Conservation (phyloP, 2,113 vertebrate species). For the Tenrec ecaudatus region DNA sequence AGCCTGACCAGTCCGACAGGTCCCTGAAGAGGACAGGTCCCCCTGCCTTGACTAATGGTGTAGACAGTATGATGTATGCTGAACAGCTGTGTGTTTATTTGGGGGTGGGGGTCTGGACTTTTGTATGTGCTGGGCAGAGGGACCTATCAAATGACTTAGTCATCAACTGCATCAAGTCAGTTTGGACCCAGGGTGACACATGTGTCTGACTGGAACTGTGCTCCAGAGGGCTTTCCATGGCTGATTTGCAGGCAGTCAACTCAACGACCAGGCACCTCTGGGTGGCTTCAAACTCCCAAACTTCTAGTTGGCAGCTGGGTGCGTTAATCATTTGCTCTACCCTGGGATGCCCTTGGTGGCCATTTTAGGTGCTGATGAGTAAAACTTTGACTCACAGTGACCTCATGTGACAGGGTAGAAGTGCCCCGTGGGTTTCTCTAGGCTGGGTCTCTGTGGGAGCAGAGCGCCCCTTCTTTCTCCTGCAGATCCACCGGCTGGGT, state of each 20-base stretch:
- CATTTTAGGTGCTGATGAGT: not conserved
- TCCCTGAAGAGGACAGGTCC: not conserved
- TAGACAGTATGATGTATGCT: not conserved
- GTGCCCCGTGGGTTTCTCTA: not conserved
- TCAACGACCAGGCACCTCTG: not conserved
- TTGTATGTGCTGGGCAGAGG: not conserved
- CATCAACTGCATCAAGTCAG: not conserved
- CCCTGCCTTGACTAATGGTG: not conserved
- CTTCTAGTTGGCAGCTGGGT: not conserved
- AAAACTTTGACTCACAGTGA: not conserved
- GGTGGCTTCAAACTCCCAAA: not conserved
- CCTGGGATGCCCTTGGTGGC: not conserved
- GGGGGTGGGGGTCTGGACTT: not conserved
- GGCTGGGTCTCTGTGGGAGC: not conserved
- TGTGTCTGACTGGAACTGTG: not conserved
- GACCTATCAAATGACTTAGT: not conserved
- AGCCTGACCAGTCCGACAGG: not conserved
- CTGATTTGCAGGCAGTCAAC: not conserved
- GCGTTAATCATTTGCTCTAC: not conserved
- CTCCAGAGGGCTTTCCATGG: not conserved
- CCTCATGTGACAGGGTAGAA: not conserved
- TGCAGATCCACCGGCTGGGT: no score
- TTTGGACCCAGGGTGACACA: not conserved
- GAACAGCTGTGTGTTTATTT: constrained; percentile 29
- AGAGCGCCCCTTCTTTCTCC: not conserved